Base-by-base conservation (phyloP, 2,888 invertebrate genomes). In the Pammene aurita region DNA sequence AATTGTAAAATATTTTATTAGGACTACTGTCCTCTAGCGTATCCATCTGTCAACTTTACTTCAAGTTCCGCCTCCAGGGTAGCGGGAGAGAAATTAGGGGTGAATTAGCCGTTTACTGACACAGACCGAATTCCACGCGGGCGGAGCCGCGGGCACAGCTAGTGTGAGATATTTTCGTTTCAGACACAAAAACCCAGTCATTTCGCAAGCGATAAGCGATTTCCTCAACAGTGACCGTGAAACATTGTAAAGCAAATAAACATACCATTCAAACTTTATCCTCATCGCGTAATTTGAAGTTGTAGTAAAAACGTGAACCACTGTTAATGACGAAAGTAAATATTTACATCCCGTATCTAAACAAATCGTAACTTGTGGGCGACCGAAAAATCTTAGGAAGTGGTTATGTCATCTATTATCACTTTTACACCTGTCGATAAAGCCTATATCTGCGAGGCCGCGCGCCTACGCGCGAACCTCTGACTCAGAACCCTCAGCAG, bases 401-500 rank as follows among this genome's bases (percentile, higher is more conserved):
- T 63, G 57, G 54, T 66, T 67, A 67, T 71, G 67, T 71, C 67
- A 67, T 60, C 57, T 66, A 54, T 71, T 71, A 71, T 64, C 67
- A 42, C 65, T 26, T 26, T 26, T 55, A 58, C 66, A 62, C 60
- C 66, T 70, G 71, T 63, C 57, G 55, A 62, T 70, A 65, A 57
- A 66, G 70, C 16, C 50, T 18, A 66, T 54, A 41, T 26, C 26
- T 26, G 41, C 58, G 65, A 69, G 69, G 69, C 60, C 65, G 48
- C 38, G 52, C 63, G 67, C 62, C 62, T 61, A 56, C 26, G 26
- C 63, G 18, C 66, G 35, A 11, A 16, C 34, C 7, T 34, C 0
- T 10, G 38, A 38, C 38, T 38, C 38, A 9, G 38, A 1, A 26
- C 26, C 7, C 38, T 38, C 9, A 9, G 38, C 38, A 38, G 60